Evolutionary conservation across 2,888 invertebrate genomes (phyloP).

Genomic region (Caenorhabditis sp.): DNA sequence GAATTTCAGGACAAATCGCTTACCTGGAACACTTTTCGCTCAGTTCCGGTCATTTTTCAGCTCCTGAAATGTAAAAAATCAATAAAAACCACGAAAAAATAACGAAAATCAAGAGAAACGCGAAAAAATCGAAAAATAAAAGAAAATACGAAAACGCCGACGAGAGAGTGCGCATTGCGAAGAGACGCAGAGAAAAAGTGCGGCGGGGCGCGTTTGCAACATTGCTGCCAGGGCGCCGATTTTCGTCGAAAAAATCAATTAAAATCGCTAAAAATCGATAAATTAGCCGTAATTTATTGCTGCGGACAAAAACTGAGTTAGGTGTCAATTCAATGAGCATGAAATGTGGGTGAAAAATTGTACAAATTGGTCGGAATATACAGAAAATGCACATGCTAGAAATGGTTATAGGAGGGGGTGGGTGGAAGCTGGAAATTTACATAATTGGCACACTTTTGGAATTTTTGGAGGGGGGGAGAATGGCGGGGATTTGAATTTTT

Average conservation of each 20-base stretch:
- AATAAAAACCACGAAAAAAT: background rate
- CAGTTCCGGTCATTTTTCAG: conserved; percentile 82
- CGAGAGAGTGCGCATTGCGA: background rate
- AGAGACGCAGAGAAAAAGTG: conserved; percentile 38
- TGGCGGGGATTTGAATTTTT: background rate
- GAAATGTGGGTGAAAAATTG: background rate
- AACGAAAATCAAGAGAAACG: background rate
- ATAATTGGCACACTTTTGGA: too few relatives aligned
- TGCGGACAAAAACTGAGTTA: conserved; percentile 16
- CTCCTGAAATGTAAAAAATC: conserved; percentile 16
- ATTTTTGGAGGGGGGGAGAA: background rate
- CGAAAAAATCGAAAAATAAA: background rate
- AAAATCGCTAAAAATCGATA: background rate
- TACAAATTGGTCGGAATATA: conserved; percentile 26
- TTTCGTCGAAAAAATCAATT: background rate
- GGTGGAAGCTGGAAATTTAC: too few relatives aligned
- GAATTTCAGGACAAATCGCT: conserved; percentile 16
- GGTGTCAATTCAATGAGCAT: background rate
- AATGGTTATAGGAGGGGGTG: background rate
- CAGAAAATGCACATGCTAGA: conserved; percentile 15
- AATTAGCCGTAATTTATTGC: conserved; percentile 25
- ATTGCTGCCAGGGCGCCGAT: too few relatives aligned
- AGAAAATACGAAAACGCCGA: conserved; percentile 1
- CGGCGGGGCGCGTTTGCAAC: conserved; percentile 30
- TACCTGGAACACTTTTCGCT: conserved; percentile 83